These are phyloP conservation scores for Xiphias gladius DNA, from an alignment of 2,113 vertebrate species.

Conservation along the genomic window DNA sequence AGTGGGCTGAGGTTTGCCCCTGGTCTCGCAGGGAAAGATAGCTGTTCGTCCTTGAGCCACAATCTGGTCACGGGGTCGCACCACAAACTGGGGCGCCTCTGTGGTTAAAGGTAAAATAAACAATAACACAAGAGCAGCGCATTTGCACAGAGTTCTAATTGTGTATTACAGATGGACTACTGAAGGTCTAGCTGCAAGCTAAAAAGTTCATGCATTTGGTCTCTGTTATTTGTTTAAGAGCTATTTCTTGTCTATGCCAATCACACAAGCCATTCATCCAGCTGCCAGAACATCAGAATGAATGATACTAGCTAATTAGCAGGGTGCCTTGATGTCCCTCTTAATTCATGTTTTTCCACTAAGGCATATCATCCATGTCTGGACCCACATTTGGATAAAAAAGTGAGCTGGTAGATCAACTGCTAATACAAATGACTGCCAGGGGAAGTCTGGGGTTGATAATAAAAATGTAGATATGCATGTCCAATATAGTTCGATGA, in stretches of 20 bases:
- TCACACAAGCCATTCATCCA: conserved; percentile 73
- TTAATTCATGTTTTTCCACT: conserved; percentile 23
- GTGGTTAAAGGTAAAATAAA: conserved; percentile 79
- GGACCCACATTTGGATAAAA: conserved; percentile 32
- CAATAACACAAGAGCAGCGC: conserved; percentile 38
- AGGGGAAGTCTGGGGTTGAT: conserved; percentile 47
- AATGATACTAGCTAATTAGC: conserved; percentile 51
- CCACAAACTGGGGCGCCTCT: conserved; percentile 98
- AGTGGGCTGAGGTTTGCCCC: conserved; percentile 97
- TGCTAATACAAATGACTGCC: conserved; percentile 13
- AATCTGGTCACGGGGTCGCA: conserved; percentile 98
- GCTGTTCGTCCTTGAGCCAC: conserved; percentile 95
- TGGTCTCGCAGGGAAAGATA: conserved; percentile 97
- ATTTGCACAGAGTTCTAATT: conserved; percentile 16
- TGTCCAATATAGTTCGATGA: conserved; percentile 65
- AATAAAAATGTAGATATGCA: conserved; percentile 54
- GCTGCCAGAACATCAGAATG: conserved; percentile 61
- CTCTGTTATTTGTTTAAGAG: conserved; percentile 5
- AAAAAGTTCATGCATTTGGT: conserved; percentile 71
- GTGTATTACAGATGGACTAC: neutral
- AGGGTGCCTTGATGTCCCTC: conserved; percentile 1
- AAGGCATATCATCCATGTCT: conserved; percentile 37
- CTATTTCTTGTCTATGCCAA: conserved; percentile 34
- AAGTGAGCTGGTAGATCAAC: conserved; percentile 30
- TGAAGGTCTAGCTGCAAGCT: conserved; percentile 37